A percentile compares a stretch with the other conserved stretches of the same genome.
Evolutionary conservation across 2,888 invertebrate species (phyloP).

Genomic region (Patella pellucida): DNA sequence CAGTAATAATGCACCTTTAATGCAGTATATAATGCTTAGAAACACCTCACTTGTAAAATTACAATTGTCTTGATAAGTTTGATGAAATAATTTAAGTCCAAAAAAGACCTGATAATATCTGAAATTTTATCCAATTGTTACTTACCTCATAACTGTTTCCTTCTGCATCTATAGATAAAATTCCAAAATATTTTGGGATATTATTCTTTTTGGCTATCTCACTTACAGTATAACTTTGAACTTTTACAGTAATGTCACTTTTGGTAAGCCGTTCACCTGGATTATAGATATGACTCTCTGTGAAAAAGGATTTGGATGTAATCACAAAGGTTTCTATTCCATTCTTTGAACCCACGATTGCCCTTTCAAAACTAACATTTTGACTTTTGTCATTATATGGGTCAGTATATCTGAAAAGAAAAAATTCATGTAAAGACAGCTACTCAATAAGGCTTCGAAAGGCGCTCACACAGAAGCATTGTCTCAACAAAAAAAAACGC

Average conservation of each 20-base stretch:
- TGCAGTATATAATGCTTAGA: not conserved
- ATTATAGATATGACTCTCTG: constrained; percentile 49
- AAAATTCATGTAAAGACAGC: not conserved
- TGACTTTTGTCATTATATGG: constrained; percentile 42
- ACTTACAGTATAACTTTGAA: constrained; percentile 48
- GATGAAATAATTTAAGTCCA: not conserved
- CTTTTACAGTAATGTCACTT: constrained; percentile 31
- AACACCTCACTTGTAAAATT: not conserved
- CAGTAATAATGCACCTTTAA: too few species aligned
- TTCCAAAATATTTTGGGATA: constrained; percentile 52
- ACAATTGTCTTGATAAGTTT: not conserved
- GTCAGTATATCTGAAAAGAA: constrained; percentile 39
- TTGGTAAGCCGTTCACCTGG: not conserved
- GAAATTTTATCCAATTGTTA: not conserved
- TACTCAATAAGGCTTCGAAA: not conserved
- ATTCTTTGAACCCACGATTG: constrained; percentile 45
- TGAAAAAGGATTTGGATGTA: constrained; percentile 40
- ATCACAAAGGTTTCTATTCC: constrained; percentile 46
- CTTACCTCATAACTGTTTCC: constrained; percentile 54
- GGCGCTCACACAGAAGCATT: too few species aligned
- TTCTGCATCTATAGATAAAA: constrained; percentile 62
- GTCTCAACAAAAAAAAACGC: too few species aligned
- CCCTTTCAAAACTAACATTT: constrained; percentile 46
- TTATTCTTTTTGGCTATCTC: constrained; percentile 44
- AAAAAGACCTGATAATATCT: too few species aligned